Evolutionary conservation across 1,140 invertebrate species (phyloP).

Genomic region (Neodiprion virginianus): DNA sequence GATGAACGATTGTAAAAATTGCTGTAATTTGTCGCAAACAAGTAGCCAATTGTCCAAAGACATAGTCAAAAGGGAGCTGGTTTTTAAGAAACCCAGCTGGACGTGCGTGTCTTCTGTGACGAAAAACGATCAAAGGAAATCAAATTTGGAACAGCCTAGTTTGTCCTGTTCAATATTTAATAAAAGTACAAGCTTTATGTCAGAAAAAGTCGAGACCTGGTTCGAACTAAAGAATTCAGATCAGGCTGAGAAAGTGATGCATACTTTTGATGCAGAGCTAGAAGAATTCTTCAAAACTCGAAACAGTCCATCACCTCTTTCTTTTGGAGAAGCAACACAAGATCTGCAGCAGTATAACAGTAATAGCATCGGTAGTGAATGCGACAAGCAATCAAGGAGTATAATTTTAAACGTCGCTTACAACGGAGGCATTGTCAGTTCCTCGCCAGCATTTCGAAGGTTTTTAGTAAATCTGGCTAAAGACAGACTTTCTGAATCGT

Average conservation of each 20-base stretch:
- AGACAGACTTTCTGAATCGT: conserved; percentile 11
- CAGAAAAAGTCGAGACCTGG: background rate
- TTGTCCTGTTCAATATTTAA: conserved; percentile 3
- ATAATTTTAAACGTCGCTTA: conserved; percentile 9
- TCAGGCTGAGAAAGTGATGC: background rate
- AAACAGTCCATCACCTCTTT: background rate
- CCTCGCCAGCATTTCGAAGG: conserved; percentile 31
- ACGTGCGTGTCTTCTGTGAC: background rate
- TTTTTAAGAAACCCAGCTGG: background rate
- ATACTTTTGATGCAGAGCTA: conserved; percentile 16
- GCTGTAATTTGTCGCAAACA: background rate
- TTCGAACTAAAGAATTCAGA: background rate
- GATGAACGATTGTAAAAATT: background rate
- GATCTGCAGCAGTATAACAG: background rate
- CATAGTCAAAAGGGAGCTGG: background rate
- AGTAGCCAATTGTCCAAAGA: background rate
- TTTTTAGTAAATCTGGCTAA: conserved; percentile 26
- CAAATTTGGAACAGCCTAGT: conserved; percentile 8
- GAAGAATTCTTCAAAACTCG: conserved; percentile 15
- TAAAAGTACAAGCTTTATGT: conserved; percentile 10
- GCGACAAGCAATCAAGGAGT: background rate
- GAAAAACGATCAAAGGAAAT: background rate
- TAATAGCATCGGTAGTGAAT: background rate
- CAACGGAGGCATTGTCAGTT: conserved; percentile 26
- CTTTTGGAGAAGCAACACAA: background rate